Evolutionary conservation across 2,797 vertebrate species (phyloP), one percentile per base, ranked within the genome.

Genomic region (Vireo griseus): DNA sequence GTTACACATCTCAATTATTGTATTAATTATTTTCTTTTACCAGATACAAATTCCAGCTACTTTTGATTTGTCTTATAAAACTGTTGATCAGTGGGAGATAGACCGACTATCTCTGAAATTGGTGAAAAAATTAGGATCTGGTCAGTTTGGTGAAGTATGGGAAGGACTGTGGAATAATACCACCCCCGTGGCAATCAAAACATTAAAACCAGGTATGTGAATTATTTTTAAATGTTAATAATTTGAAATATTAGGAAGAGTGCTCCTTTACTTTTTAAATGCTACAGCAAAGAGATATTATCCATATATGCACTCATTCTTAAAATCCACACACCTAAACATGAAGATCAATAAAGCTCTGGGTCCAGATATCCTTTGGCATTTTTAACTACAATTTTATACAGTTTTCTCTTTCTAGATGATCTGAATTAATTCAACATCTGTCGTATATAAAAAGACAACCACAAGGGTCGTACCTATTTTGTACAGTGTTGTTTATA

Each of bases 51-150:
- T 91, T 51, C 98, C 98, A 39, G 12, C 92, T 52, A 96, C 97
- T 82, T 98, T 97, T 50, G 99, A 99, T 74, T 97, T 99, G 90
- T 99, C 99, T 2, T 99, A 99, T 94, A 98, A 99, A 97, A 99
- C 99, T 1, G 98, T 94, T 45, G 99, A 99, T 97, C 98, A 99
- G 3, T 99, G 99, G 99, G 99, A 99, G 96, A 99, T 99, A 63
- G 96, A 98, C 31, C 98, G 99, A 54, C 97, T 45, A 9, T 99
- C 99, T 62, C 87, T 99, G 79, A 96, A 97, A 69, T 88, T 99
- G 19, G 55, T 98, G 82, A 98, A 75, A 94, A 98, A 98, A 94
- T 95, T 99, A 74, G 99, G 99, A 47, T 98, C 98, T 0, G 99
- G 99, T 19, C 99, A 99, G 97, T 99, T 99, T 96, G 99, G 99